A percentile compares a stretch with the other conserved stretches of the same genome.
Evolutionary conservation across 2,113 vertebrate species (phyloP).

Genomic region (Burhinus bistriatus): DNA sequence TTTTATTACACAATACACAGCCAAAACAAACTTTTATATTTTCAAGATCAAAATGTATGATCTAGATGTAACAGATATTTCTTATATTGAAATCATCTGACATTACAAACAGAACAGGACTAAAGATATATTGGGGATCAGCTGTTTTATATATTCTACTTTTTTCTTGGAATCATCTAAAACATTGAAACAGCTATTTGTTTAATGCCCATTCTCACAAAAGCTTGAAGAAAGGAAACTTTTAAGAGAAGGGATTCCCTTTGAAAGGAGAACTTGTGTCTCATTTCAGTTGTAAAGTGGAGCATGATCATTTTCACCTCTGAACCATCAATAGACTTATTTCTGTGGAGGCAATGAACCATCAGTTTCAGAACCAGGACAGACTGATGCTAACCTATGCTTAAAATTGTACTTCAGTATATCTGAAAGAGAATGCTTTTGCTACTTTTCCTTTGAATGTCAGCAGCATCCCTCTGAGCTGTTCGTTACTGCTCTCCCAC

Average conservation of each 20-base stretch:
- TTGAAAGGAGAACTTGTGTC: background rate
- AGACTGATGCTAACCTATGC: background rate
- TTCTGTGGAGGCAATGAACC: background rate
- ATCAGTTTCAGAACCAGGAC: background rate
- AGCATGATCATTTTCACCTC: background rate
- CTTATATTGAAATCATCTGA: background rate
- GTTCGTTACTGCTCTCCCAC: background rate
- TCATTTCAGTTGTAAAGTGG: background rate
- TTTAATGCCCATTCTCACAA: background rate
- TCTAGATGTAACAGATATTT: background rate
- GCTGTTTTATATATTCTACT: too few relatives aligned
- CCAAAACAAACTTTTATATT: background rate
- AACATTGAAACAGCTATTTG: background rate
- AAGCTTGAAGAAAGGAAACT: background rate
- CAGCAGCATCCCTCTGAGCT: background rate
- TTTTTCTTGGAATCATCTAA: background rate
- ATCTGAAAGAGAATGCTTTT: background rate
- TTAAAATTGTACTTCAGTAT: background rate
- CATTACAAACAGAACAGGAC: background rate
- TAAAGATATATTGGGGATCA: background rate
- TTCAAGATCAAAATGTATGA: background rate
- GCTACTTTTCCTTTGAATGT: background rate
- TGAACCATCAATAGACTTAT: background rate
- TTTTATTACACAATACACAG: background rate
- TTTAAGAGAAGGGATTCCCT: background rate